phyloP scores from a whole-genome alignment of 2,113 vertebrate species.

The Piprites chloris region DNA sequence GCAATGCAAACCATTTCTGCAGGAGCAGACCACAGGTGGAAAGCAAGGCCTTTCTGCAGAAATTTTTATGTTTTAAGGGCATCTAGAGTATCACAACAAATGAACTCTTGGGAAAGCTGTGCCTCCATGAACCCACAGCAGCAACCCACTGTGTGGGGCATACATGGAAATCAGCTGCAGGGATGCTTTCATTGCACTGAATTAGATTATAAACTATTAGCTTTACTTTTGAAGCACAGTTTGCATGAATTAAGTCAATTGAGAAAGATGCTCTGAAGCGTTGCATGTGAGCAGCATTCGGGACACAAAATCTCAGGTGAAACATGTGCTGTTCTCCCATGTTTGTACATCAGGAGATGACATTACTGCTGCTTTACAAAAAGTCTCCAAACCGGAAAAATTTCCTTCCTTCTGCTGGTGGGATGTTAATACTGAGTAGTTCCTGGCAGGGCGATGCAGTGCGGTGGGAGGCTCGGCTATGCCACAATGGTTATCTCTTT shows the following conservation, averaged over 20 bases:
- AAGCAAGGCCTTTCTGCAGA: not conserved
- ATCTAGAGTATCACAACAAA: not conserved
- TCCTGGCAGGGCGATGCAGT: not conserved
- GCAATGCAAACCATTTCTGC: not conserved
- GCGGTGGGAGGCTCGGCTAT: fast-evolving
- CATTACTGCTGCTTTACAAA: not conserved
- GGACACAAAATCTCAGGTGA: not conserved
- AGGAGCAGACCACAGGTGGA: not conserved
- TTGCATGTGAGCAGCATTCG: not conserved
- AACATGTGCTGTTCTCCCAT: not conserved
- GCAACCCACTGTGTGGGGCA: fast-evolving
- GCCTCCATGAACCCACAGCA: fast-evolving
- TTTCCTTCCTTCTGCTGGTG: not conserved
- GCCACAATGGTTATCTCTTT: fast-evolving
- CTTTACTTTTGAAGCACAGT: not conserved
- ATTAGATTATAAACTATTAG: not conserved
- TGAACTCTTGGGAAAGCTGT: fast-evolving
- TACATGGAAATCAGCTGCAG: not conserved
- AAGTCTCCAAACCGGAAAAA: not conserved
- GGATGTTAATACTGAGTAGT: not conserved
- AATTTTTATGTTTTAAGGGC: fast-evolving
- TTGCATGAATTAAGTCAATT: not conserved
- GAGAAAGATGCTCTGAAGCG: not conserved
- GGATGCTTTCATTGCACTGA: not conserved
- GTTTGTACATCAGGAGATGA: not conserved